phyloP scores from a whole-genome alignment of 2,888 invertebrate genomes.

The Halictus ligatus region DNA sequence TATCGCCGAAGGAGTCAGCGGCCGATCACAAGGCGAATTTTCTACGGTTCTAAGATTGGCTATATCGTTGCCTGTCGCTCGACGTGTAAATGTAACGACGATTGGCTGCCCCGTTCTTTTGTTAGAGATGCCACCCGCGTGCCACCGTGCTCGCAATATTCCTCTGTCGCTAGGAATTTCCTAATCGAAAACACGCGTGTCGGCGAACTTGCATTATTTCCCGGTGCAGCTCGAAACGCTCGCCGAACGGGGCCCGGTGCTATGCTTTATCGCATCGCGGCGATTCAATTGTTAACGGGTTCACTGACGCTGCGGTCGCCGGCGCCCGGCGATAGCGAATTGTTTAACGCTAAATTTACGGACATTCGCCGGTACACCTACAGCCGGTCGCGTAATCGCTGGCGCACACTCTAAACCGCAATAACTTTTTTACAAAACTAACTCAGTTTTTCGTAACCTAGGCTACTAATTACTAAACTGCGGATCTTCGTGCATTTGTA shows the following conservation, averaged over 20 bases:
- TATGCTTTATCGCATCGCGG: background rate
- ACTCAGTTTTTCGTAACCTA: background rate
- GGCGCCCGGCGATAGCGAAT: background rate
- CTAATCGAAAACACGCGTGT: background rate
- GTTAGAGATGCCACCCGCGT: slow-evolving; percentile 31
- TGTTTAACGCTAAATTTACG: background rate
- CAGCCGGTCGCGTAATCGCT: background rate
- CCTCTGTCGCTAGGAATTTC: slow-evolving; percentile 4
- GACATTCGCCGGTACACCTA: background rate
- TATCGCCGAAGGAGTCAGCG: slow-evolving; percentile 67
- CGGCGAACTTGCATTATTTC: background rate
- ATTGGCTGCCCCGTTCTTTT: slow-evolving; percentile 45
- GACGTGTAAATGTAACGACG: slow-evolving; percentile 67
- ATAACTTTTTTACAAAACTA: background rate
- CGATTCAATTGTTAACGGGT: slow-evolving; percentile 1
- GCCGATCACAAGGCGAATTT: slow-evolving; percentile 61
- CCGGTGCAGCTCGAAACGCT: background rate
- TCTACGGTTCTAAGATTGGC: slow-evolving; percentile 48
- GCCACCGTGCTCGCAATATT: background rate
- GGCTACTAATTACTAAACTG: too few relatives aligned
- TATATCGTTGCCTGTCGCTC: slow-evolving; percentile 53
- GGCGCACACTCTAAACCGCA: background rate
- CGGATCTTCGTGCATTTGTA: too few relatives aligned
- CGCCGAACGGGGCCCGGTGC: background rate
- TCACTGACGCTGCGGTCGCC: background rate